phyloP scores from a whole-genome alignment of 2,113 vertebrate species.

The Cephalopholis sonnerati region DNA sequence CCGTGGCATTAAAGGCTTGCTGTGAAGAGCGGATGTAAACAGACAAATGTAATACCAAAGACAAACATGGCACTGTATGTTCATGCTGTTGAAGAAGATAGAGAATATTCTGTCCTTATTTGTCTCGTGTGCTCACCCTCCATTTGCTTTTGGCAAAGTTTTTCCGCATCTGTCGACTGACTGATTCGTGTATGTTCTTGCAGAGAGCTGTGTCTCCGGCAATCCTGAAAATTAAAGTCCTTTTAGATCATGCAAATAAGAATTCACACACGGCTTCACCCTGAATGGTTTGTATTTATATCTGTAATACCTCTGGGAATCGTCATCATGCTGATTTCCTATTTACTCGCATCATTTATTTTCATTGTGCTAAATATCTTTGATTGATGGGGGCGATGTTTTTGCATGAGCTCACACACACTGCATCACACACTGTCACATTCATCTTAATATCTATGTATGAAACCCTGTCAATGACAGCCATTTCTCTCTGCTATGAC shows the following conservation, averaged over 20 bases:
- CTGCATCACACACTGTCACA: slow-evolving; percentile 16
- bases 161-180: slow-evolving; percentile 99
- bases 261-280: slow-evolving; percentile 20
- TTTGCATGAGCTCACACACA: slow-evolving; percentile 22
- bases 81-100: background rate
- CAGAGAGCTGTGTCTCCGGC: slow-evolving; percentile 96
- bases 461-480: slow-evolving; percentile 47
- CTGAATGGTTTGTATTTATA: slow-evolving; percentile 6
- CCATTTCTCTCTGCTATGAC: slow-evolving; percentile 64
- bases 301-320: slow-evolving; percentile 5
- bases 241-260: slow-evolving; percentile 20
- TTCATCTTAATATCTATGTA: slow-evolving; percentile 64
- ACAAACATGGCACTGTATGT: background rate
- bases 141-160: slow-evolving; percentile 99
- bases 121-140: slow-evolving; percentile 88
- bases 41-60: background rate
- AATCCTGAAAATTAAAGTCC: slow-evolving; percentile 87
- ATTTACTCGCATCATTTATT: slow-evolving; percentile 40
- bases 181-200: slow-evolving; percentile 98
- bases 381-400: slow-evolving; percentile 28
- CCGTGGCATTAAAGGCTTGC: slow-evolving; percentile 99
- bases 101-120: background rate
- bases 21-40: slow-evolving; percentile 67
- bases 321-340: slow-evolving; percentile 24
- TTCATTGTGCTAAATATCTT: slow-evolving; percentile 26